Conservation (phyloP, 2,797 vertebrate genomes). For the Tokudaia tokunoshimensis region DNA sequence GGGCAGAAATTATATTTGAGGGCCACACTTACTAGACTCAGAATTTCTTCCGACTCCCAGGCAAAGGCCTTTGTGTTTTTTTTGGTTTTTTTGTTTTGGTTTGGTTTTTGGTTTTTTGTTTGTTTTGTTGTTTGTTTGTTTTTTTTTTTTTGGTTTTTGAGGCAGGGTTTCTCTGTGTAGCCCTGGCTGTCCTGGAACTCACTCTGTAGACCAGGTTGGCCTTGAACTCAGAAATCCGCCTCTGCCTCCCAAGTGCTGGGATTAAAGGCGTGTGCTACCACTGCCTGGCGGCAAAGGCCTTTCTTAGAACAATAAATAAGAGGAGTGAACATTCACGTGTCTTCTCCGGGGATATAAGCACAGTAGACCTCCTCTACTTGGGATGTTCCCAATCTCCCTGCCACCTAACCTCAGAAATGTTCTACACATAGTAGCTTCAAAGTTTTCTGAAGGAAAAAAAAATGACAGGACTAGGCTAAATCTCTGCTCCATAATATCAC, state of each 20-base stretch:
- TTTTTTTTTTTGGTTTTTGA: too few relatives aligned
- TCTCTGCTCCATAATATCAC: neutral
- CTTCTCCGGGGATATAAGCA: neutral
- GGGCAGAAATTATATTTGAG: constrained; percentile 11
- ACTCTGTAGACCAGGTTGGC: too few relatives aligned
- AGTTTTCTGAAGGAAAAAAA: constrained; percentile 22
- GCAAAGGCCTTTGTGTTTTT: neutral
- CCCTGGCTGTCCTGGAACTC: too few relatives aligned
- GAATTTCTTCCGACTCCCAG: neutral
- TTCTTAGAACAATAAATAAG: neutral
- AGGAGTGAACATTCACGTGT: neutral
- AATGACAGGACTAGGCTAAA: neutral
- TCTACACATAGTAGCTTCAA: neutral
- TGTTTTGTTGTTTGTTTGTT: too few relatives aligned
- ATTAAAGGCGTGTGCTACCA: too few relatives aligned
- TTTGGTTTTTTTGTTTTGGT: too few relatives aligned
- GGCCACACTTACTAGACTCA: neutral
- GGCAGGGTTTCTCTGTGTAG: too few relatives aligned
- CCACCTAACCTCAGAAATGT: neutral
- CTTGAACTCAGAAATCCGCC: too few relatives aligned
- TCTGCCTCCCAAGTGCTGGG: too few relatives aligned
- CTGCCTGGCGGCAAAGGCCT: neutral
- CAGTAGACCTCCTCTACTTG: neutral
- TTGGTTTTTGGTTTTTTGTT: too few relatives aligned
- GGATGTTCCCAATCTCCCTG: neutral